These are phyloP conservation scores for Phylloscopus whistleri DNA, from an alignment of 2,113 vertebrate genomes.

Conservation along the genomic window DNA sequence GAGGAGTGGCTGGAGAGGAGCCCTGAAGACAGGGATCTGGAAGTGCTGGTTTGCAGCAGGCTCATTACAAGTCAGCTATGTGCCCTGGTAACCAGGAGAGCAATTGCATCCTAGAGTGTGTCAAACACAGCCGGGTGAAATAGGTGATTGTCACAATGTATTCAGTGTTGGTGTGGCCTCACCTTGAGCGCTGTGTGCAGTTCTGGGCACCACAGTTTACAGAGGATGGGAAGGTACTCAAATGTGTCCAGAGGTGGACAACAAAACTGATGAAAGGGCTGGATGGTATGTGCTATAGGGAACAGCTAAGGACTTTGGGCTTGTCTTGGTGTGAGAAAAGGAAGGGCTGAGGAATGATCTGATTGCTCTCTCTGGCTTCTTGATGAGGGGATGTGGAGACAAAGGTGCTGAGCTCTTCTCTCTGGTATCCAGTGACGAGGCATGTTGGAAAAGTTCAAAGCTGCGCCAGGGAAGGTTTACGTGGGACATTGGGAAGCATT, in stretches of 20 bases:
- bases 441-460: not conserved
- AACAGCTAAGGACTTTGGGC: not conserved
- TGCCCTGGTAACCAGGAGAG: not conserved
- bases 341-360: not conserved
- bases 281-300: not conserved
- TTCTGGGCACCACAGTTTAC: not conserved
- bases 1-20: not conserved
- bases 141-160: rapidly evolving
- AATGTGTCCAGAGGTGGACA: not conserved
- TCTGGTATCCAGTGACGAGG: not conserved
- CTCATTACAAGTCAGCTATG: not conserved
- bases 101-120: not conserved
- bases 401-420: not conserved
- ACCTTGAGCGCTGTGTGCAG: not conserved
- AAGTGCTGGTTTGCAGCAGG: not conserved
- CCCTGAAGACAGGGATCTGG: not conserved
- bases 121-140: not conserved
- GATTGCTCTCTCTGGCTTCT: not conserved
- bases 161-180: not conserved
- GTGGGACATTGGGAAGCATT: not conserved
- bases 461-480: not conserved
- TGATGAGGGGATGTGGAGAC: not conserved
- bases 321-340: not conserved
- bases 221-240: not conserved
- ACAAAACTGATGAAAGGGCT: not conserved